Base-by-base conservation (phyloP, 1,140 invertebrate species). In the Lycorma delicatula region DNA sequence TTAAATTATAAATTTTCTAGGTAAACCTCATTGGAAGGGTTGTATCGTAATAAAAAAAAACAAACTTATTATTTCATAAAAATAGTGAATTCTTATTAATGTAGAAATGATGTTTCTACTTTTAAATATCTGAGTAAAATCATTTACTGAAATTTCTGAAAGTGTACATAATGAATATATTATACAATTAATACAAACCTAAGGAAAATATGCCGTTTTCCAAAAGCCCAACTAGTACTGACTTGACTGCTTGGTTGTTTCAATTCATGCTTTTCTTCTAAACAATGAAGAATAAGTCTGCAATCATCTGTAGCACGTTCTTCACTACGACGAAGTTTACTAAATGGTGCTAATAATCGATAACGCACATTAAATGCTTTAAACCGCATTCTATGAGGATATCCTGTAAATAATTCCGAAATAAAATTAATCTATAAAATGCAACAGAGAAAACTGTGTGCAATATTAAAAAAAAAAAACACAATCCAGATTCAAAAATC, bases 371-470 rank as follows among this genome's bases (percentile, higher is more conserved):
- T 89, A 73, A 97, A 97, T n/a, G 89, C 89, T 71, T 92, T 93
- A 72, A 94, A 96, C 25, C 92, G 79, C 90, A 96, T 94, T 61
- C 93, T 80, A 73, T 97, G 93, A 5, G 93, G 92, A 71, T 91
- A 93, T 9, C 92, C 83, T 79, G 68, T 28, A 55, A 28, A 49
- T 11, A 61, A 38, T n/a, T n/a, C n/a, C 20, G 7, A 36, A 23
- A n/a, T n/a, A n/a, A n/a, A n/a, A n/a, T n/a, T n/a, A n/a, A n/a
- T n/a, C n/a, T n/a, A n/a, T n/a, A n/a, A n/a, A n/a, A n/a, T n/a
- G n/a, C n/a, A n/a, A n/a, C n/a, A n/a, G n/a, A n/a, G n/a, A n/a
- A n/a, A n/a, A n/a, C n/a, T n/a, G n/a, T n/a, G n/a, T n/a, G n/a
- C n/a, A n/a, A n/a, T n/a, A n/a, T n/a, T n/a, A n/a, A n/a, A n/a